Evolutionary conservation across 2,888 invertebrate species (phyloP).

Genomic region (Oasisia sp.): DNA sequence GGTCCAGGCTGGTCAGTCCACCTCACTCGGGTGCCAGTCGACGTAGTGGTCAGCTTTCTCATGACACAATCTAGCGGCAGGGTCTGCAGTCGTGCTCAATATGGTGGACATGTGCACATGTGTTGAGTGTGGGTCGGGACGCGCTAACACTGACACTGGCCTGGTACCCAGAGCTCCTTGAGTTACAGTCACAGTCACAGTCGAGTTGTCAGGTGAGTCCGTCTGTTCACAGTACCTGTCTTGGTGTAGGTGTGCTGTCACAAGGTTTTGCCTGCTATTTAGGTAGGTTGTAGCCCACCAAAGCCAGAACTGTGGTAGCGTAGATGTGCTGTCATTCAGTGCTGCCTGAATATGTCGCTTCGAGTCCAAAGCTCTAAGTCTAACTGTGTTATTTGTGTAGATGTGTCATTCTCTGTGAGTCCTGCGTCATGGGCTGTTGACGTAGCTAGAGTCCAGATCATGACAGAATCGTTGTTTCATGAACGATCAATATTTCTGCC

Average conservation of each 20-base stretch:
- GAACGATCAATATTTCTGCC: too few species aligned
- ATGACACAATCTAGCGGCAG: not conserved
- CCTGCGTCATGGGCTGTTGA: not conserved
- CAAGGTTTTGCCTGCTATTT: too few species aligned
- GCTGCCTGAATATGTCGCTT: not conserved
- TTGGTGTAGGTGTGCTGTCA: not conserved
- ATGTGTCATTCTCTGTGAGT: not conserved
- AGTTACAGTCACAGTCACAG: not conserved
- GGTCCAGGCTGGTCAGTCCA: not conserved
- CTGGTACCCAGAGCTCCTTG: not conserved
- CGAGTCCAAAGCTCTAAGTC: too few species aligned
- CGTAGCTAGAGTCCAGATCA: too few species aligned
- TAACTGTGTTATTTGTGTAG: not conserved
- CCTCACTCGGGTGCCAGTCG: not conserved
- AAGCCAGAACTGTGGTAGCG: not conserved
- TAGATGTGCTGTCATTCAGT: not conserved
- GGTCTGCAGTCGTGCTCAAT: not conserved
- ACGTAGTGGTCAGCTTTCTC: not conserved
- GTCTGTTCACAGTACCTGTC: not conserved
- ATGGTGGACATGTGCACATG: not conserved
- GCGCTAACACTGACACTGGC: not conserved
- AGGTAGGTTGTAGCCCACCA: too few species aligned
- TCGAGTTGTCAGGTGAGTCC: not conserved
- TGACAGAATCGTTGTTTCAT: too few species aligned
- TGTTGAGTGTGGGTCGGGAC: not conserved